Base-by-base conservation (phyloP, 2,797 vertebrate species). In the Fistularia commersonii region DNA sequence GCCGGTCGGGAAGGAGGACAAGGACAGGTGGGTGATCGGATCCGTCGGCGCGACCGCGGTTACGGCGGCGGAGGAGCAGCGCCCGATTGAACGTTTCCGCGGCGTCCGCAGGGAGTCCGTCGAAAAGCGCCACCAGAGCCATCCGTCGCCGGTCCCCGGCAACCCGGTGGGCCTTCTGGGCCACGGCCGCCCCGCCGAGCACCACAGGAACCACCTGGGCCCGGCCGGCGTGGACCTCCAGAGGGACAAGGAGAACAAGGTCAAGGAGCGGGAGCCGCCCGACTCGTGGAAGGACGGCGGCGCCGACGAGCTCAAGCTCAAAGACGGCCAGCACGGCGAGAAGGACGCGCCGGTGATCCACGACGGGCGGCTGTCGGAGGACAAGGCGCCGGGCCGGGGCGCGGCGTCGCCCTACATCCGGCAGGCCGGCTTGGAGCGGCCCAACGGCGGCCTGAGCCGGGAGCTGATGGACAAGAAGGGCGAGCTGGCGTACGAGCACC, bases 91-190 rank as follows among this genome's bases (percentile, higher is more conserved):
- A 6, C 6, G 5, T 44, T 51, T 41, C 12, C 3, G 45, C 37
- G 64, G 11, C 57, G 3, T 54, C 57, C 71, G 2, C 55, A 98
- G 96, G 90, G 96, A 98, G 68, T 90, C 91, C 61, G 80, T 86
- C 35, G 96, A 98, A 75, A 98, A 98, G 70, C 92, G 94, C 54
- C 96, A 96, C 82, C 49, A 91, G 1, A 95, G 90, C 85, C 96
- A 98, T 83, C 90, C 91, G 36, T 96, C 95, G 11, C 95, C 96
- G n/a, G 91, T 93, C 71, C 92, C 95, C 33, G 52, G 91, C 61
- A 91, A 90, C 79, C 82, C 93, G 61, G 88, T 91, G 70, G 90
- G 82, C 83, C 83, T 93, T 62, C 89, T 96, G 46, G 91, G 93
- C 57, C 95, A 96, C 73, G 88, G 47, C 59, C 92, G 95, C 45